Percentiles rank a stretch among this genome's conserved stretches.
phyloP scores from a whole-genome alignment of 2,888 invertebrate species.

The Stenoptilia bipunctidactyla region DNA sequence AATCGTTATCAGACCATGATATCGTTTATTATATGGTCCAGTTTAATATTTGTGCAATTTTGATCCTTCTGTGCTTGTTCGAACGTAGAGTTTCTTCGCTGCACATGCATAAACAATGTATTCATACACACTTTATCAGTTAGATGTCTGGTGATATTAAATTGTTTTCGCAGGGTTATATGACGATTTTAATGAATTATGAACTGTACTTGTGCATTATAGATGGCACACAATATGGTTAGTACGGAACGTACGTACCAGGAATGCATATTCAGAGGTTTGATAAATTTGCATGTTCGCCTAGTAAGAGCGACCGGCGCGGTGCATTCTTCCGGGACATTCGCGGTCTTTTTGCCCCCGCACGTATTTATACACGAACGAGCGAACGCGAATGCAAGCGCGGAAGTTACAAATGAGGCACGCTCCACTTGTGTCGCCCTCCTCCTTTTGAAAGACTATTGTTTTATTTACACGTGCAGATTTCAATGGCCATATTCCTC shows the following conservation, averaged over 20 bases:
- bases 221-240: no score
- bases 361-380: slow-evolving; percentile 33
- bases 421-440: slow-evolving; percentile 46
- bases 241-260: no score
- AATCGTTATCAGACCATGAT: not conserved
- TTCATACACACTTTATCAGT: no score
- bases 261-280: no score
- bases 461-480: slow-evolving; percentile 22
- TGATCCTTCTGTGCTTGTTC: not conserved
- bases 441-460: slow-evolving; percentile 22
- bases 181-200: no score
- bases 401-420: slow-evolving; percentile 44
- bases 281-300: slow-evolving; percentile 8
- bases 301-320: slow-evolving; percentile 13
- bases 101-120: no score
- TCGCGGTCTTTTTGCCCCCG: slow-evolving; percentile 46
- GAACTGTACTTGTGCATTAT: no score
- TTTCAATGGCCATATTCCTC: not conserved
- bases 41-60: not conserved
- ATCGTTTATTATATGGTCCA: not conserved
- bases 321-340: slow-evolving; percentile 41
- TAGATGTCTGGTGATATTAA: no score
- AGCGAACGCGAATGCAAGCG: slow-evolving; percentile 5
- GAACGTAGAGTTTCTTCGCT: no score
- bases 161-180: no score